These are phyloP conservation scores for Noctua fimbriata DNA, from an alignment of 2,888 invertebrate genomes.

Conservation along the genomic window DNA sequence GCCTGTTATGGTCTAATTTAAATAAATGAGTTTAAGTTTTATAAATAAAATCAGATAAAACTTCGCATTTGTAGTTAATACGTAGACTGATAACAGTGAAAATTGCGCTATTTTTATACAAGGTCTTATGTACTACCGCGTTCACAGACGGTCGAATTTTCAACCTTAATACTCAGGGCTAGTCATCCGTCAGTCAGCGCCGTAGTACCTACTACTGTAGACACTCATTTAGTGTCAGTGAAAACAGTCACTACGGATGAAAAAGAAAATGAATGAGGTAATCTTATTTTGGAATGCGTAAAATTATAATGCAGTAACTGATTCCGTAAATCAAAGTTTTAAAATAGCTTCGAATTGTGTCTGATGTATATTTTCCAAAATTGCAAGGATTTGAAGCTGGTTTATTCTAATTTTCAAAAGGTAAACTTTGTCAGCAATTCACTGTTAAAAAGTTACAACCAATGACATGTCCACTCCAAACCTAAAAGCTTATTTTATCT, in stretches of 20 bases:
- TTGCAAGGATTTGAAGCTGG: not conserved
- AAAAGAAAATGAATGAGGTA: not conserved
- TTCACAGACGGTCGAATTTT: too few species aligned
- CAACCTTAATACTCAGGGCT: too few species aligned
- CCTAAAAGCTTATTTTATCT: not conserved
- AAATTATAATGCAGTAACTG: constrained; percentile 5
- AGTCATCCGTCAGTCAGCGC: too few species aligned
- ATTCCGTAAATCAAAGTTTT: not conserved
- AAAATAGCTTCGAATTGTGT: not conserved
- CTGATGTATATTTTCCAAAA: constrained; percentile 1
- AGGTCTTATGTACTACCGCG: not conserved
- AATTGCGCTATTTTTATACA: not conserved
- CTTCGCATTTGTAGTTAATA: not conserved
- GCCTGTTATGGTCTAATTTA: too few species aligned
- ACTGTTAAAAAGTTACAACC: not conserved
- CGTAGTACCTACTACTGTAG: not conserved
- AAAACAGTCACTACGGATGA: not conserved
- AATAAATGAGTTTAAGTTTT: too few species aligned
- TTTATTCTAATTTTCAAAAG: constrained; percentile 1
- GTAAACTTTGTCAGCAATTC: not conserved
- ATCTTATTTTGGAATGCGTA: constrained; percentile 41
- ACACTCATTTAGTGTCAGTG: not conserved
- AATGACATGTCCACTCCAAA: not conserved
- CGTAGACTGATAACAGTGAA: not conserved
- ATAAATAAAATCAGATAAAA: too few species aligned